Evolutionary conservation across 2,797 vertebrate species (phyloP).

Genomic region (Prunella strophiata): DNA sequence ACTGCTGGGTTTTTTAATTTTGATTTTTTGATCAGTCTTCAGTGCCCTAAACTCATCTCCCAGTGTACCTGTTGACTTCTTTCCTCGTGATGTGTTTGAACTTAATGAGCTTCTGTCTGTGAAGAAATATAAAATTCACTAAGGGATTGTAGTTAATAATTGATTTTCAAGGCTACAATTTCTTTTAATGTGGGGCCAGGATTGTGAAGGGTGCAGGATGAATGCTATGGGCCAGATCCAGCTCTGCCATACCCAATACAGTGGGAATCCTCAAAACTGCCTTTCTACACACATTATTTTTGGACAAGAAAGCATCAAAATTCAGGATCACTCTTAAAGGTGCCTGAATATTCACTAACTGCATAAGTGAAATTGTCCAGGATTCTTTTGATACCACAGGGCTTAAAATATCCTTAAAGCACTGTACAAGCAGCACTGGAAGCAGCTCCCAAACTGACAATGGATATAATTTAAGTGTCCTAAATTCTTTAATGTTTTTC

Average conservation of each 20-base stretch:
- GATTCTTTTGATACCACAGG: conserved; percentile 10
- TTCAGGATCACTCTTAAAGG: not conserved
- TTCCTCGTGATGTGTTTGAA: not conserved
- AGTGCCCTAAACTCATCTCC: not conserved
- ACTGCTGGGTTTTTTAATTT: not conserved
- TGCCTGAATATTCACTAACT: conserved; percentile 35
- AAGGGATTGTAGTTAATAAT: not conserved
- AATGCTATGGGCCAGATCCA: not conserved
- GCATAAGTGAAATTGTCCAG: conserved; percentile 4
- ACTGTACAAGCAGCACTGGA: not conserved
- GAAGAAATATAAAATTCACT: not conserved
- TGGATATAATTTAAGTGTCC: conserved; percentile 1
- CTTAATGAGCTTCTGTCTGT: not conserved
- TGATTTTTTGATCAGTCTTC: not conserved
- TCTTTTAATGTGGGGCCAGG: not conserved
- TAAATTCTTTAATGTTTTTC: not conserved
- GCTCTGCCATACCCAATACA: not conserved
- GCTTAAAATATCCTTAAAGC: not conserved
- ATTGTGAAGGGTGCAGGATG: not conserved
- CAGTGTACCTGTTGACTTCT: not conserved
- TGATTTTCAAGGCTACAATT: not conserved
- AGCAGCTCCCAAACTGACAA: not conserved
- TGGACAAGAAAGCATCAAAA: conserved; percentile 16
- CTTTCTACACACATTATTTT: not conserved
- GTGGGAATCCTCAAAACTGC: not conserved